A percentile compares a stretch with the other conserved stretches of the same genome.
These are phyloP conservation scores for Spheniscus humboldti DNA, from an alignment of 2,797 vertebrate genomes.

Conservation along the genomic window DNA sequence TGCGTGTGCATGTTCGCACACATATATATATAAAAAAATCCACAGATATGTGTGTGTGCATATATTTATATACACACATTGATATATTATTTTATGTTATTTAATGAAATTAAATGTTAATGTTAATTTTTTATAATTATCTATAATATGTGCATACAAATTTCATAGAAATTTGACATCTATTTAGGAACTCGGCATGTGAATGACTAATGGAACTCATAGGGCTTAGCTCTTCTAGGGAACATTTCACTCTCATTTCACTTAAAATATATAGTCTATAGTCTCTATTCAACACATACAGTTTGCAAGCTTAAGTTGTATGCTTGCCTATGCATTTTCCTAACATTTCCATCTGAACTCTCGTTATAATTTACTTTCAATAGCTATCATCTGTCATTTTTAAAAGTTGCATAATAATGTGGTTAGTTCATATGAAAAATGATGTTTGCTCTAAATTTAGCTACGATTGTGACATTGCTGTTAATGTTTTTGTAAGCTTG, in stretches of 20 bases:
- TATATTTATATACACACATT: background rate
- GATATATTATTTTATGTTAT: background rate
- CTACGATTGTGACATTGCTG: background rate
- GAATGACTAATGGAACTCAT: constrained; percentile 9
- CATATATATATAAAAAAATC: background rate
- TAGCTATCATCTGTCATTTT: constrained; percentile 45
- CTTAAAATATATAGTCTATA: constrained; percentile 1
- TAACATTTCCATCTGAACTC: background rate
- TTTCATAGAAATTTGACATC: background rate
- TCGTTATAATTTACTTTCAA: constrained; percentile 16
- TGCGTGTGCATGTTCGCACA: background rate
- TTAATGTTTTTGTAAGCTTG: background rate
- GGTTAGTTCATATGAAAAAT: constrained; percentile 29
- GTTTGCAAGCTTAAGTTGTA: background rate
- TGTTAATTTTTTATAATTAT: background rate
- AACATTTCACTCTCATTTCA: background rate
- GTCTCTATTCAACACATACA: background rate
- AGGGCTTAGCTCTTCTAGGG: background rate
- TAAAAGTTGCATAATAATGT: background rate
- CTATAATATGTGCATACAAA: background rate
- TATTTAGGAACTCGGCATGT: background rate
- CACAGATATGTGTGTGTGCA: background rate
- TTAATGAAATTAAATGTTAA: background rate
- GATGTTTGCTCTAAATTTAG: constrained; percentile 8
- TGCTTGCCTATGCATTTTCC: constrained; percentile 17